phyloP scores from a whole-genome alignment of 1,140 invertebrate genomes.

The Plodia interpunctella region DNA sequence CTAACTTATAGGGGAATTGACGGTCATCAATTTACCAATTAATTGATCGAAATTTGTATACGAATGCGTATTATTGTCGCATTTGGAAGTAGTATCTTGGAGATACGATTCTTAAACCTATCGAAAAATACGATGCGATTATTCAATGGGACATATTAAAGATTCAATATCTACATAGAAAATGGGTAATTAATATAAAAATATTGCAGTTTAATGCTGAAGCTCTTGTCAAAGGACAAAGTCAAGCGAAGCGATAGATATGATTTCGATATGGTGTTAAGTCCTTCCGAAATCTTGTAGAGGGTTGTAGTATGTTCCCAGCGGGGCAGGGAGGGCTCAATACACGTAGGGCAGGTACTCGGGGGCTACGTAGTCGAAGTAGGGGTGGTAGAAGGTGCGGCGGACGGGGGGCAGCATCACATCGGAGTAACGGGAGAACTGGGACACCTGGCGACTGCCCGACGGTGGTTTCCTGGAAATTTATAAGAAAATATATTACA shows the following conservation, averaged over 20 bases:
- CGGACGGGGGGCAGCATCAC: slow-evolving; percentile 58
- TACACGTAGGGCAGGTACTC: slow-evolving; percentile 53
- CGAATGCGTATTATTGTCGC: slow-evolving; percentile 42
- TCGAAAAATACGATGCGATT: slow-evolving; percentile 62
- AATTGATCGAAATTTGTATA: slow-evolving; percentile 52
- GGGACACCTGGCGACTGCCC: slow-evolving; percentile 59
- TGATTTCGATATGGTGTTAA: slow-evolving; percentile 57
- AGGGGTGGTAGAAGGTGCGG: slow-evolving; percentile 55
- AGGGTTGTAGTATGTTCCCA: slow-evolving; percentile 28
- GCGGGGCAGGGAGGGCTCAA: slow-evolving; percentile 35
- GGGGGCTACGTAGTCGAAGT: slow-evolving; percentile 50
- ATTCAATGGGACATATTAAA: slow-evolving; percentile 52
- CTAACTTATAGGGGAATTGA: slow-evolving; percentile 48
- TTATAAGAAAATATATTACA: too few species aligned
- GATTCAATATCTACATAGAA: slow-evolving; percentile 52
- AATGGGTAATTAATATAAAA: slow-evolving; percentile 59
- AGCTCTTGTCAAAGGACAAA: slow-evolving; percentile 45
- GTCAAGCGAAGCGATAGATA: slow-evolving; percentile 50
- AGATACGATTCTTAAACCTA: slow-evolving; percentile 46
- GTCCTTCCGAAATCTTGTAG: slow-evolving; percentile 30
- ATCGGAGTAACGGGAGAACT: slow-evolving; percentile 70
- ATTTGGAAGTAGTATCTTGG: slow-evolving; percentile 27
- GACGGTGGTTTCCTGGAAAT: slow-evolving; percentile 52
- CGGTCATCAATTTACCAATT: slow-evolving; percentile 30
- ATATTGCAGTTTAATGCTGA: slow-evolving; percentile 45